Evolutionary conservation across 2,888 invertebrate species (phyloP).

Genomic region (Deroplatys truncata): DNA sequence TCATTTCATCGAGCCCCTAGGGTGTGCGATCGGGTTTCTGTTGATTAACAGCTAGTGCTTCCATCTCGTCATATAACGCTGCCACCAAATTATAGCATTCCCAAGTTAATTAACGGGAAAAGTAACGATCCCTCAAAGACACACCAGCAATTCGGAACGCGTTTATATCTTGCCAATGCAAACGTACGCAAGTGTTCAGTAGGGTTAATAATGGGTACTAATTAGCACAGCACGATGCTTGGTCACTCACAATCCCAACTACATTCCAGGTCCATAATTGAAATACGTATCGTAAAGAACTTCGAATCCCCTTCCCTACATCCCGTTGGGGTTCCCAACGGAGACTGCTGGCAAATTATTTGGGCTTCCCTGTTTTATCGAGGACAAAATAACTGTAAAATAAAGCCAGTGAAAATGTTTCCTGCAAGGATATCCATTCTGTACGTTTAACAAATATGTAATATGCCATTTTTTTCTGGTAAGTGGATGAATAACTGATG

Average conservation of each 20-base stretch:
- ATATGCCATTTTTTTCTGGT: no score
- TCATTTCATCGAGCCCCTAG: neutral
- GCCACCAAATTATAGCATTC: neutral
- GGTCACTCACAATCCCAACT: neutral
- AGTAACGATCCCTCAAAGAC: neutral
- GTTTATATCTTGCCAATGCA: neutral
- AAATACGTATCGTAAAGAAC: no score
- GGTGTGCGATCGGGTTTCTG: neutral
- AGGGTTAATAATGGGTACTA: neutral
- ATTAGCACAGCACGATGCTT: neutral
- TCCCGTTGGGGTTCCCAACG: no score
- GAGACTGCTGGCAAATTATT: no score
- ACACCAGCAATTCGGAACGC: neutral
- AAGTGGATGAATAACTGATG: no score
- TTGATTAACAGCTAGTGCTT: neutral
- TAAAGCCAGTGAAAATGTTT: no score
- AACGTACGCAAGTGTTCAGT: neutral
- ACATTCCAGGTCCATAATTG: no score
- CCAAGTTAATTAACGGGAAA: neutral
- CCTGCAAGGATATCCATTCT: no score
- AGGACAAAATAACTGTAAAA: no score
- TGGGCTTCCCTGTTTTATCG: no score
- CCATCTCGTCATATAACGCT: neutral
- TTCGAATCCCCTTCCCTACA: no score
- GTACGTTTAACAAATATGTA: no score